Evolutionary conservation across 2,797 vertebrate genomes (phyloP), one percentile per base, ranked within the genome.

Genomic region (Zalophus californianus): DNA sequence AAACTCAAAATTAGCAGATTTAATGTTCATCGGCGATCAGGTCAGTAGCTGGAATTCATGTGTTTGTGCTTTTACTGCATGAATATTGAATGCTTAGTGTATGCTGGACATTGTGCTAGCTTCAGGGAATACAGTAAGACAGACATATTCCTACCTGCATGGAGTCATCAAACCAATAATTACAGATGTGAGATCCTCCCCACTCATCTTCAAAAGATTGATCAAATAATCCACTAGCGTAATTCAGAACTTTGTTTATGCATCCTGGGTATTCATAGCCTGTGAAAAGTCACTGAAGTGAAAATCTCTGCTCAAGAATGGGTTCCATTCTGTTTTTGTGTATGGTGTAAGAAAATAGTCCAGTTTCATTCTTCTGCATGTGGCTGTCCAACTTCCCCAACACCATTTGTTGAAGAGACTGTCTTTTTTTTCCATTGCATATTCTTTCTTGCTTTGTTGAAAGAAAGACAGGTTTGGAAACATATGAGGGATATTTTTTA

Each of bases 1-100:
- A 94, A 83, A 92, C 44, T 89, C 29, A 86, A 70, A 97, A 54
- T 82, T 29, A 83, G 18, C 6, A 75, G 54, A 89, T 66, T 93
- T 50, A 77, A 13, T 88, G 85, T 90, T 75, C 52, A 75, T 62
- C 2, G 80, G n/a, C 64, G 21, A 62, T 86, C 38, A 80, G 15
- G 38, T 80, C 50, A 86, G 35, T 91, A 70, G 41, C 32, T 44
- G 23, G 10, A 52, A 72, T 85, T 93, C 29, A 79, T 62, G 87
- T 85, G 52, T 75, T 93, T 77, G 90, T 79, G 35, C 29, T 38
- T 80, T 91, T 89, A 60, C 52, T 68, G 32, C 56, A 77, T 77
- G 73, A 89, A 44, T 88, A 58, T 27, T 54, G 54, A 73, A 29
- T 50, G 52, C 35, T 86, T 32, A 92, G 60, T 12, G 12, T 68